Evolutionary conservation across 2,797 vertebrate genomes (phyloP).

Genomic region (Leucoraja ocellata): DNA sequence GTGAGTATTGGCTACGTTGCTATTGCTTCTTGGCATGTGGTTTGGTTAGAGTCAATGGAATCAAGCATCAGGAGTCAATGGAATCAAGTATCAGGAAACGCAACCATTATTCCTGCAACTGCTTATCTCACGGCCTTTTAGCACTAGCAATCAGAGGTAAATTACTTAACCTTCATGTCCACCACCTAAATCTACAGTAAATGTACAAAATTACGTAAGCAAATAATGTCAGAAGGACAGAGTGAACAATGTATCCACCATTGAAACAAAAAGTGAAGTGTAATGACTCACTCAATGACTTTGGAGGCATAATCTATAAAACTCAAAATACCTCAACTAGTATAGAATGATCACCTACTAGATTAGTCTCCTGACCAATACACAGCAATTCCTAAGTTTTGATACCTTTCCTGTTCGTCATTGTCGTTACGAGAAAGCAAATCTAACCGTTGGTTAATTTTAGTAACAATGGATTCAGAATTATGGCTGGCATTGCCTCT

Average conservation of each 20-base stretch:
- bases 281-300: not conserved
- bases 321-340: not conserved
- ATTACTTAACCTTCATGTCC: not conserved
- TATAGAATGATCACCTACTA: not conserved
- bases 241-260: not conserved
- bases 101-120: too few relatives aligned
- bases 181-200: not conserved
- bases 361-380: not conserved
- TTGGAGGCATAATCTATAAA: not conserved
- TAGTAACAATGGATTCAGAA: slow-evolving; percentile 61
- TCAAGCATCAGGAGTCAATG: too few relatives aligned
- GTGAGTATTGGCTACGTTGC: too few relatives aligned
- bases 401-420: slow-evolving; percentile 54
- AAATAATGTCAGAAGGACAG: not conserved
- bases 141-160: too few relatives aligned
- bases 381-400: not conserved
- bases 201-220: not conserved
- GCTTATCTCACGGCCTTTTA: too few relatives aligned
- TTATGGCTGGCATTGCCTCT: slow-evolving; percentile 43
- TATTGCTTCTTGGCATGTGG: too few relatives aligned
- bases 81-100: too few relatives aligned
- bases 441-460: slow-evolving; percentile 63
- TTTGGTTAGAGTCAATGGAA: too few relatives aligned
- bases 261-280: not conserved
- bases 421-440: slow-evolving; percentile 58